Evolutionary conservation across 2,888 invertebrate species (phyloP), one percentile per base, ranked within the genome.

Genomic region (Dugesia japonica): DNA sequence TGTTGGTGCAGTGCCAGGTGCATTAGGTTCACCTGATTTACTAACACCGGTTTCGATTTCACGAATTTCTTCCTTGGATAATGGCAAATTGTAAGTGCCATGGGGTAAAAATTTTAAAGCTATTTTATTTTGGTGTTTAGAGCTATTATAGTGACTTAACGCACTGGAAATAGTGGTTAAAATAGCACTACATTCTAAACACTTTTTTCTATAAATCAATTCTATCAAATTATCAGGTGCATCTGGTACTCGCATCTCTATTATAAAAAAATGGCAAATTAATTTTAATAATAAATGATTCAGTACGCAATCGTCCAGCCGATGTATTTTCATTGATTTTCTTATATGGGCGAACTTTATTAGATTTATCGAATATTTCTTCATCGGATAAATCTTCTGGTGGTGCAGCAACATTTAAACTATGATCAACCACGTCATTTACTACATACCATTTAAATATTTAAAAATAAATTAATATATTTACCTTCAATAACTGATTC

Each of bases 31-130:
- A 20, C 56, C 56, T 4, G 56, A 20, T n/a, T 56, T 56, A 23
- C n/a, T 56, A n/a, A 56, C 56, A 56, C 56, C 56, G 23, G 56
- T 56, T 56, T 56, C 56, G n/a, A 56, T 56, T n/a, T 56, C 56
- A 23, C 56, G 56, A 23, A 56, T 56, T n/a, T 56, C 56, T 56
- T 56, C 56, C 17, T 56, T 56, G 56, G 56, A 56, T 13, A 56
- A n/a, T 4, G 56, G 56, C n/a, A 56, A 56, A 56, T 56, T 56
- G n/a, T 56, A 56, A 20, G 56, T 56, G 17, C 56, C 56, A n/a
- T 56, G 56, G n/a, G 56, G 56, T 7, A 56, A 23, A 23, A 56
- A 56, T 56, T 56, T 56, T 20, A 56, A 23, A 9, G 56, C 56
- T 56, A 56, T 56, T n/a, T 56, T 56, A 23, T 56, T 56, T 23